Base-by-base conservation (phyloP, 2,113 vertebrate species). In the Isurus oxyrinchus region DNA sequence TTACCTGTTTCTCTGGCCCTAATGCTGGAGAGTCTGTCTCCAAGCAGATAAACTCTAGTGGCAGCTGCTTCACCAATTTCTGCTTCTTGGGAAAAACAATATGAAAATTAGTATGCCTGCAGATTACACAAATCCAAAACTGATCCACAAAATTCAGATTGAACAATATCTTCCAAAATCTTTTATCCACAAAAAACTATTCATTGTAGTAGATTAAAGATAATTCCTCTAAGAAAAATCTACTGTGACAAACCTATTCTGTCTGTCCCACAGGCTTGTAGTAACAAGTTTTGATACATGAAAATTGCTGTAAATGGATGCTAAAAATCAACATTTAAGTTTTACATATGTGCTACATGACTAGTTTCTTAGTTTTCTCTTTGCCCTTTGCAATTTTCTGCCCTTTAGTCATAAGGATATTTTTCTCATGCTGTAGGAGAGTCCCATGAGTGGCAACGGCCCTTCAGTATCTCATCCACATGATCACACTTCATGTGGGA, bases 11-110 rank as follows among this genome's bases (percentile, higher is more conserved):
- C 97, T 98, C 98, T 97, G 99, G 99, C 21, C 99, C 99, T 10
- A 99, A 97, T 2, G 98, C 99, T 96, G 99, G 99, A 40, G 99
- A 98, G 96, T 99, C 99, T 0, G 99, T 99, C 98, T 99, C 99
- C 96, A 99, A 98, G 96, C 99, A 99, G 96, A 99, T 98, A 96
- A 97, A 98, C 97, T 99, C 99, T 96, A 99, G 97, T 3, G 99
- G 99, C 96, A 99, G 96, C 97, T 98, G 98, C 96, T 99, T 99
- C 97, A 99, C 98, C 84, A 99, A 98, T 97, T 99, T 99, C 98
- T 99, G 99, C 98, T 99, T 99, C 99, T 99, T 99, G 97, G 97
- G 97, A 96, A 96, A 98, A 98, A 97, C 67, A 97, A 69, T 44
- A 95, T 4, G 44, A 53, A 95, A 53, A 72, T 95, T 19, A 95